Evolutionary conservation across 2,797 vertebrate genomes (phyloP), one percentile per base, ranked within the genome.

Genomic region (Triplophysa yarkandensis): DNA sequence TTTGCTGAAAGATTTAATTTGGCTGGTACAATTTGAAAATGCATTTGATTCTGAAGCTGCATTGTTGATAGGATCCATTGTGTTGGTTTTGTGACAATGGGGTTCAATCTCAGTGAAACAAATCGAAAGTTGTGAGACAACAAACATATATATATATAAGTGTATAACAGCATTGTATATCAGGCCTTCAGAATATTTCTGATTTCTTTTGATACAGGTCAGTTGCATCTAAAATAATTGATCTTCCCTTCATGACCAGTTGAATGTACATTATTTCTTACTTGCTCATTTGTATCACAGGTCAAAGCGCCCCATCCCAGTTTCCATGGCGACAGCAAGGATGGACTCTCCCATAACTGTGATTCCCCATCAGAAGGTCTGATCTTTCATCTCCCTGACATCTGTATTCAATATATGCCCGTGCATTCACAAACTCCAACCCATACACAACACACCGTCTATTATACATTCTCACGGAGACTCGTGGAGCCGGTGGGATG

Each of bases 301-400:
- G 87, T 94, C 94, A 1, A 98, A 96, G 86, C 95, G 95, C 13
- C 93, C 93, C 3, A 50, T 77, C 63, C 85, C 88, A 3, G 83
- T 98, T 86, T 80, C 90, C 4, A 87, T 89, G 0, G 16, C 89
- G 23, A 81, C 85, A 0, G 92, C 91, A 0, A 93, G 93, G 27
- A 90, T 96, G 36, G 94, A 98, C 46, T 84, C 91, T 16, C 82
- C 87, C 4, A 86, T 94, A 86, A 89, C 95, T 6, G 82, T 94
- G 83, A 94, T 98, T 82, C 93, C 96, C 19, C 96, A 96, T 85
- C 96, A 96, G 87, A 95, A 98, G 97, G 97, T 98, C 95, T 61
- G 64, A 17, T 17, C 11, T 34, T 6, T 19, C 25, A 39, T 48
- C 27, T 5, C 25, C 25, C 69, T 48, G 23, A 69, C 27, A 61